Percentiles rank a stretch among this genome's conserved stretches.
Conservation (phyloP, 2,113 vertebrate species). For the Parus major region DNA sequence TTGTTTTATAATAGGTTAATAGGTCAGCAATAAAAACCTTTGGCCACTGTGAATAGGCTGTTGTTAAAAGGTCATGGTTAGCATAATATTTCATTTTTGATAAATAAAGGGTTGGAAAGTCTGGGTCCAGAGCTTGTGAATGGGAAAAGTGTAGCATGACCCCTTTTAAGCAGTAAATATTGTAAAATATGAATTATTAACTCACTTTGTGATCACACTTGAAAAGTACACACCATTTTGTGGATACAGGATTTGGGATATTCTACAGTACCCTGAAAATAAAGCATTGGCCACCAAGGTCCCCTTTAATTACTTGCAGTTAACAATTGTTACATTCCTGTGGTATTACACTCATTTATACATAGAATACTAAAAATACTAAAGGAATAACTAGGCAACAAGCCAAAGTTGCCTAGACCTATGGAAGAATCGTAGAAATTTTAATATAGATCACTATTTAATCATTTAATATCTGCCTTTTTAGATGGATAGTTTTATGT, state of each 20-base stretch:
- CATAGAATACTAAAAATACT: background rate
- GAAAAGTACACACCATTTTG: background rate
- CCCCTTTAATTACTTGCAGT: background rate
- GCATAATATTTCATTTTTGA: conserved; percentile 53
- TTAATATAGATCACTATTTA: background rate
- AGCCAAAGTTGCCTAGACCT: background rate
- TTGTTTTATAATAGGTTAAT: conserved; percentile 63
- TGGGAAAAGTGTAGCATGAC: conserved; percentile 41
- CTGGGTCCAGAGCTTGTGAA: background rate
- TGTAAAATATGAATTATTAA: conserved; percentile 33
- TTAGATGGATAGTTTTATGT: background rate
- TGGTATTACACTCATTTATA: background rate
- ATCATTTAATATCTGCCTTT: background rate
- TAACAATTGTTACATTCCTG: background rate
- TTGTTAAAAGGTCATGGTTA: conserved; percentile 57
- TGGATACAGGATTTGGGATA: background rate
- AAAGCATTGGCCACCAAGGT: background rate
- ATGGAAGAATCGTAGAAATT: background rate
- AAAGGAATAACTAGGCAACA: too few species aligned
- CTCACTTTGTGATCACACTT: background rate
- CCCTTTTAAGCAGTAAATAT: conserved; percentile 45
- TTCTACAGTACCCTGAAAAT: background rate
- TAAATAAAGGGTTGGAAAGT: conserved; percentile 59
- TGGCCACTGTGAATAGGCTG: conserved; percentile 20
- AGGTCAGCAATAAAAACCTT: conserved; percentile 55